Base-by-base conservation (phyloP, 2,113 vertebrate species). In the Danionella cerebrum region DNA sequence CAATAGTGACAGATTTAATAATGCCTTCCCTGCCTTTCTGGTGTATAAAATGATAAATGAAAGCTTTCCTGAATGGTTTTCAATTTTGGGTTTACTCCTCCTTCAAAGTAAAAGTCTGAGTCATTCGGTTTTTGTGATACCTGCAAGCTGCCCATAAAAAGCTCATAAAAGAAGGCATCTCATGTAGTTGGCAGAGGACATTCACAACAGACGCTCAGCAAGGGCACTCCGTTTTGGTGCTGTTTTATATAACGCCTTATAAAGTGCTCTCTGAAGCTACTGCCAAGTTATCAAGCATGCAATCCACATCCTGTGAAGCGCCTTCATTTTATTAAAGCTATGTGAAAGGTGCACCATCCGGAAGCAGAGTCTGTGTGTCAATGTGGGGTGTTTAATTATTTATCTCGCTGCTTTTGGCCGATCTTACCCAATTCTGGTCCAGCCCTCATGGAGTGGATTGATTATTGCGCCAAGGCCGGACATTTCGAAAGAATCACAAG, bases 321-420 rank as follows among this genome's bases (percentile, higher is more conserved):
- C 66, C 65, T 55, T 77, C 8, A 42, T 62, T 72, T 74, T 72
- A 72, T 71, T 70, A 74, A 69, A 78, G 64, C 31, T n/a, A 5
- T 16, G 25, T n/a, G 13, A 29, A 13, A 38, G 44, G 44, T 18
- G 51, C 7, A 5, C 50, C 18, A 18, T 52, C 27, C 60, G 45
- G 60, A 41, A 60, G 35, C 22, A 14, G 38, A 13, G 19, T 14
- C 21, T n/a, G n/a, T n/a, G n/a, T n/a, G n/a, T n/a, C n/a, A n/a
- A n/a, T n/a, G n/a, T n/a, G 47, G 42, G 35, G 52, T 54, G 33
- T 73, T 73, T 70, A 47, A 75, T 74, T 77, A 81, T 73, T 73
- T 55, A 64, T 48, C 62, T 57, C 47, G n/a, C 38, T 67, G 63
- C 57, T 64, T 67, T 73, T 75, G 68, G 65, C 65, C 71, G 53